Evolutionary conservation across 2,113 vertebrate genomes (phyloP).

Genomic region (Jacana jacana): DNA sequence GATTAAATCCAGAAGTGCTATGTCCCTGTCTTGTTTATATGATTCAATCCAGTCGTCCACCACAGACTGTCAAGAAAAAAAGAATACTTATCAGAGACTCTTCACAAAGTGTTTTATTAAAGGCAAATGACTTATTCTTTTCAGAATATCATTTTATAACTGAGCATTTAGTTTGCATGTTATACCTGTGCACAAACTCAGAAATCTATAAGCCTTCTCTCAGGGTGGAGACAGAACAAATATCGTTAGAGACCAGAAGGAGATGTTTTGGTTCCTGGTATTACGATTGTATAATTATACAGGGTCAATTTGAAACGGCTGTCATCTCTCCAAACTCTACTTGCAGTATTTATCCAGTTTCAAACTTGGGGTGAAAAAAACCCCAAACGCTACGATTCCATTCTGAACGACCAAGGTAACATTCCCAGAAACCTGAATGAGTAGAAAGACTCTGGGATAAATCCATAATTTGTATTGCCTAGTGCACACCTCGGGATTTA

Average conservation of each 20-base stretch:
- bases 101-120: constrained; percentile 34
- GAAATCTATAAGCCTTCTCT: not conserved
- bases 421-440: not conserved
- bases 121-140: constrained; percentile 37
- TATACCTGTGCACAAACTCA: not conserved
- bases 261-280: not conserved
- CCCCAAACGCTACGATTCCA: not conserved
- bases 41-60: constrained; percentile 99
- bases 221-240: constrained; percentile 66
- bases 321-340: not conserved
- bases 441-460: not conserved
- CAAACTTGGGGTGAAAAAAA: not conserved
- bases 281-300: not conserved
- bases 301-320: not conserved
- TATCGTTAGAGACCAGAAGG: not conserved
- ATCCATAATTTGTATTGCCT: not conserved
- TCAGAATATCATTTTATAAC: constrained; percentile 6
- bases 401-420: not conserved
- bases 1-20: constrained; percentile 97
- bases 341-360: not conserved
- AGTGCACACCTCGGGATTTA: not conserved
- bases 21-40: constrained; percentile 97
- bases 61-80: constrained; percentile 83
- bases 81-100: constrained; percentile 64
- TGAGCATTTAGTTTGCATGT: constrained; percentile 34